Percentiles rank a stretch among this genome's conserved stretches.
phyloP scores from a whole-genome alignment of 2,113 vertebrate genomes.

The Erythrocercus mccallii region DNA sequence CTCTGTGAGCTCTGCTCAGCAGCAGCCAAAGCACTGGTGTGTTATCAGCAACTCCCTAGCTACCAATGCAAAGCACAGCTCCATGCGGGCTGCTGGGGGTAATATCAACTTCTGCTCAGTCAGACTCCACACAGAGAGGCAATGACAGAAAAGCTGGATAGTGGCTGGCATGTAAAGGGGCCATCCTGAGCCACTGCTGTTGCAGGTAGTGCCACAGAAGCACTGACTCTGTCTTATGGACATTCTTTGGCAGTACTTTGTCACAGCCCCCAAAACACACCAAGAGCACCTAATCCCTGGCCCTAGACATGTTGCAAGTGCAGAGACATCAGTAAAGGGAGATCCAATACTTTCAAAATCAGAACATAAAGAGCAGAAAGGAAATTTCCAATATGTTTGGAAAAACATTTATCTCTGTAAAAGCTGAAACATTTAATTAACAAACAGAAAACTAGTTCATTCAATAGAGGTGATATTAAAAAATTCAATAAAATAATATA shows the following conservation, averaged over 20 bases:
- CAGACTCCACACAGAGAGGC: neutral
- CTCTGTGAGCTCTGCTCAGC: neutral
- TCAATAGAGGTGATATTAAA: neutral
- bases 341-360: neutral
- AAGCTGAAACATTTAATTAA: neutral
- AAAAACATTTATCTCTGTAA: neutral
- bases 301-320: neutral
- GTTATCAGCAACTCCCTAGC: neutral
- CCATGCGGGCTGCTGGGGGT: neutral
- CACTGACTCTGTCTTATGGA: neutral
- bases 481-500: neutral
- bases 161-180: neutral
- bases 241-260: neutral
- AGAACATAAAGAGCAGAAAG: neutral
- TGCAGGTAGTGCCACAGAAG: neutral
- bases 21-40: neutral
- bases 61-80: neutral
- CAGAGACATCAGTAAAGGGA: neutral
- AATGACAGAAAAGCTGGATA: neutral
- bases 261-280: neutral
- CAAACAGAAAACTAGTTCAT: neutral
- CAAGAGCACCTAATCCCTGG: neutral
- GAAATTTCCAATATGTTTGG: neutral
- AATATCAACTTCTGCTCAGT: neutral
- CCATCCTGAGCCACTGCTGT: fast-evolving